phyloP scores from a whole-genome alignment of 2,888 invertebrate genomes.

The Agrochola litura region DNA sequence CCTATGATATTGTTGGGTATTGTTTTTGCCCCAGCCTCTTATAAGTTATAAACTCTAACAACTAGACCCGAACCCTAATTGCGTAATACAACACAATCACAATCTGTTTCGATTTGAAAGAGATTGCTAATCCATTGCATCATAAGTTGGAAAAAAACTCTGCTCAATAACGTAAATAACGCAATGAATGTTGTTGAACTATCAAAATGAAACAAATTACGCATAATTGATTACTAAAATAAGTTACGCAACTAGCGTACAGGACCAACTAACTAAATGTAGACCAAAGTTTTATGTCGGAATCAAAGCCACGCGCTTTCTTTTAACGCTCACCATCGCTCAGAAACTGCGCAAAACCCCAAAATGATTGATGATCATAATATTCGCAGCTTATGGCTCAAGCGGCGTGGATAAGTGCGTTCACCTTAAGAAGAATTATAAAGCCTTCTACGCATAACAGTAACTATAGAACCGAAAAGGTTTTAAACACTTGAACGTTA shows the following conservation, averaged over 20 bases:
- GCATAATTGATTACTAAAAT: too few relatives aligned
- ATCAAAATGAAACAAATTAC: too few relatives aligned
- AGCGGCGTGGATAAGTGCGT: slow-evolving; percentile 5
- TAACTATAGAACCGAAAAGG: background rate
- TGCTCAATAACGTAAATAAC: too few relatives aligned
- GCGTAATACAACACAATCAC: too few relatives aligned
- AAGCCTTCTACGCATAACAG: background rate
- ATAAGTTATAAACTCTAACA: background rate
- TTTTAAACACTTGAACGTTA: background rate
- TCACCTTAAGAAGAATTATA: slow-evolving; percentile 2
- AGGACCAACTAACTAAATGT: background rate
- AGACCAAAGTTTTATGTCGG: background rate
- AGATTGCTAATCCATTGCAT: too few relatives aligned
- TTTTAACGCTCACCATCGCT: background rate
- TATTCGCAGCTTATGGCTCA: slow-evolving; percentile 5
- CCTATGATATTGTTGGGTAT: too few relatives aligned
- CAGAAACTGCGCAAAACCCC: background rate
- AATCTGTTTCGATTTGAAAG: too few relatives aligned
- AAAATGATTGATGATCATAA: slow-evolving; percentile 33
- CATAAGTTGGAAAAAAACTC: too few relatives aligned
- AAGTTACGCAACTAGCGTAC: too few relatives aligned
- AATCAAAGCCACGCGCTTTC: background rate
- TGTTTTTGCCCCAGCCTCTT: background rate
- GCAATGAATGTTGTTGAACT: too few relatives aligned
- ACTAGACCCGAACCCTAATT: too few relatives aligned